Evolutionary conservation across 1,140 invertebrate genomes (phyloP).

Genomic region (Aphelenchoides avenae): DNA sequence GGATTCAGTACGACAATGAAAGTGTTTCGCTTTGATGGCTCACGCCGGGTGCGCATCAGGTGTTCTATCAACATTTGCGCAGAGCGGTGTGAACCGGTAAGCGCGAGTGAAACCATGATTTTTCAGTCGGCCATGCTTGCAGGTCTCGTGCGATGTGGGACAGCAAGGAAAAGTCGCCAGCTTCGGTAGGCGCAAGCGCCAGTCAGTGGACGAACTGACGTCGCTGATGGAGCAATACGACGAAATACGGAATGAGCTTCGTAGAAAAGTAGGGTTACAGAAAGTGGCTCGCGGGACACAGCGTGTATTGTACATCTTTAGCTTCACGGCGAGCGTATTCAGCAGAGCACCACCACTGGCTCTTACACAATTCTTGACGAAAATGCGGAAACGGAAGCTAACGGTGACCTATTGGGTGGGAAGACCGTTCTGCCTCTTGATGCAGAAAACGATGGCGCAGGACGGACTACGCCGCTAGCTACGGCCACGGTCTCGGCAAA

Average conservation of each 20-base stretch:
- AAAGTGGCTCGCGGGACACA: background rate
- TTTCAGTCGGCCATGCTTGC: conserved; percentile 9
- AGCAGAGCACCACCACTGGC: conserved; percentile 25
- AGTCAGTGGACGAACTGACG: conserved; percentile 30
- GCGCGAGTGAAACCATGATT: background rate
- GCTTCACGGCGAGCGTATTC: conserved; percentile 18
- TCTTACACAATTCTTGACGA: conserved; percentile 38
- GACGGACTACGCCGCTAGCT: background rate
- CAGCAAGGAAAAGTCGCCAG: background rate
- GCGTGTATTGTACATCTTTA: background rate
- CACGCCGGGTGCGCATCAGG: conserved; percentile 50
- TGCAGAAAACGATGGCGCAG: conserved; percentile 10
- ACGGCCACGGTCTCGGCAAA: background rate
- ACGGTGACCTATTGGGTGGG: too few relatives aligned
- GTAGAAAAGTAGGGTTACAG: background rate
- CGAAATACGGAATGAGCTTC: conserved; percentile 18
- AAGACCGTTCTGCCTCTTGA: too few relatives aligned
- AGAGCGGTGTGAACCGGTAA: conserved; percentile 36
- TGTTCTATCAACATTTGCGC: conserved; percentile 55
- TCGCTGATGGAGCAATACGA: conserved; percentile 36
- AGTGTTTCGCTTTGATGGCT: conserved; percentile 57
- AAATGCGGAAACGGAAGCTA: conserved; percentile 8
- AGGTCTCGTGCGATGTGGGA: conserved; percentile 7
- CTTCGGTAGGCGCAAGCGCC: conserved; percentile 14
- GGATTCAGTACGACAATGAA: conserved; percentile 55